phyloP scores from a whole-genome alignment of 2,797 vertebrate species.

The Aplochiton taeniatus region DNA sequence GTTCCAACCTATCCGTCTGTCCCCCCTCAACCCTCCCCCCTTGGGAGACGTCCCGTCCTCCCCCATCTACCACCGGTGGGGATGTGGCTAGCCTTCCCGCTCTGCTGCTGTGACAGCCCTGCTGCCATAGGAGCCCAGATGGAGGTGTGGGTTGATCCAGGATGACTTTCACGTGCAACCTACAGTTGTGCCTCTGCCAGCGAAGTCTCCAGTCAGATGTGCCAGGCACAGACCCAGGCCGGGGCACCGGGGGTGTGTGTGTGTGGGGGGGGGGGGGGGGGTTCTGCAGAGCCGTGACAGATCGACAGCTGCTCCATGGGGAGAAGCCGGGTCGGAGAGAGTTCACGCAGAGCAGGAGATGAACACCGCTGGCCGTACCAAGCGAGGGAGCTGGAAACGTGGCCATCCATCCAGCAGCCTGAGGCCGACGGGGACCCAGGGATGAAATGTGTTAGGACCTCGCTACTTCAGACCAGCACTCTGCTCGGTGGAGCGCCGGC shows the following conservation, averaged over 20 bases:
- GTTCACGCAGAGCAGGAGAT: constrained; percentile 17
- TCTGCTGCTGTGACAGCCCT: constrained; percentile 60
- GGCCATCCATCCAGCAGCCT: not conserved
- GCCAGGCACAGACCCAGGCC: constrained; percentile 40
- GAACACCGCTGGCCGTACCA: constrained; percentile 12
- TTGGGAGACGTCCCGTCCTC: not conserved
- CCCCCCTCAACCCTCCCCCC: constrained; percentile 28
- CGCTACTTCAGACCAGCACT: too few species aligned
- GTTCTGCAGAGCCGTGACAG: not conserved
- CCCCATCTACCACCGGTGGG: constrained; percentile 15
- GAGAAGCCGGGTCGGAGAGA: constrained; percentile 3
- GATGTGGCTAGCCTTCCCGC: constrained; percentile 8
- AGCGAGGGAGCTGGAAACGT: too few species aligned
- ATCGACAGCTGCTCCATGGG: not conserved
- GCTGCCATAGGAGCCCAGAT: constrained; percentile 60
- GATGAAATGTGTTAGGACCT: too few species aligned
- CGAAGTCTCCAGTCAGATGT: constrained; percentile 55
- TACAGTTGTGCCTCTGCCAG: not conserved
- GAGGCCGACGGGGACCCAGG: too few species aligned
- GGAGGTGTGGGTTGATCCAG: constrained; percentile 55
- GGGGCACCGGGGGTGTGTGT: constrained; percentile 34
- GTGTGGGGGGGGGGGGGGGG: not conserved
- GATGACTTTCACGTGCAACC: constrained; percentile 50
- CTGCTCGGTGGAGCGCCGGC: too few species aligned
- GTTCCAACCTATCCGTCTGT: constrained; percentile 27